Evolutionary conservation across 2,888 invertebrate genomes (phyloP).

Genomic region (Sympetrum striolatum): DNA sequence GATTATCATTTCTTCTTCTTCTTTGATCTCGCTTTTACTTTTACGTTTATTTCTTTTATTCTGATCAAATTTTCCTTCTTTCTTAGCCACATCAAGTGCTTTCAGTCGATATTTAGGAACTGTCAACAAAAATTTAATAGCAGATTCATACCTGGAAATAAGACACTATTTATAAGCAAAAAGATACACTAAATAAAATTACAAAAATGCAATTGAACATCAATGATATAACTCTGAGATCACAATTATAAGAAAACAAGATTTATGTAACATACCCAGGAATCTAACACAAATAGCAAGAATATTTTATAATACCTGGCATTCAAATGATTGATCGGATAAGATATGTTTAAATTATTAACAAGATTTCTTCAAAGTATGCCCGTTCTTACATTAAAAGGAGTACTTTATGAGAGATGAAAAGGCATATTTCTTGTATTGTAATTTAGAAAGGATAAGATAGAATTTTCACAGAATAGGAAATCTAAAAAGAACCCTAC

Average conservation of each 20-base stretch:
- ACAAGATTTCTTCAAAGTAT: background rate
- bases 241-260: background rate
- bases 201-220: background rate
- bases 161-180: background rate
- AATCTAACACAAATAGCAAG: background rate
- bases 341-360: too few relatives aligned
- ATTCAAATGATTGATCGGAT: too few relatives aligned
- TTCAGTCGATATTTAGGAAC: slow-evolving; percentile 86
- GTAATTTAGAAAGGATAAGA: too few relatives aligned
- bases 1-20: slow-evolving; percentile 81
- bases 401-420: background rate
- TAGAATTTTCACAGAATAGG: too few relatives aligned
- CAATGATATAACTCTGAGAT: background rate
- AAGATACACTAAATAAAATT: background rate
- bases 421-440: background rate
- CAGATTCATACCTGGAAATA: slow-evolving; percentile 69
- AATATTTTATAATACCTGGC: background rate
- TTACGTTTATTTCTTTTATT: slow-evolving; percentile 63
- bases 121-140: slow-evolving; percentile 85
- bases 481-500: too few relatives aligned
- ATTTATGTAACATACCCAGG: background rate
- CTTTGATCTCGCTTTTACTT: slow-evolving; percentile 70
- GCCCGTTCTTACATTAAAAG: background rate
- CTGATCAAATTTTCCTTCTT: slow-evolving; percentile 64
- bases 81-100: slow-evolving; percentile 70